phyloP scores from a whole-genome alignment of 2,113 vertebrate genomes.

The Machaerirhynchus nigripectus region DNA sequence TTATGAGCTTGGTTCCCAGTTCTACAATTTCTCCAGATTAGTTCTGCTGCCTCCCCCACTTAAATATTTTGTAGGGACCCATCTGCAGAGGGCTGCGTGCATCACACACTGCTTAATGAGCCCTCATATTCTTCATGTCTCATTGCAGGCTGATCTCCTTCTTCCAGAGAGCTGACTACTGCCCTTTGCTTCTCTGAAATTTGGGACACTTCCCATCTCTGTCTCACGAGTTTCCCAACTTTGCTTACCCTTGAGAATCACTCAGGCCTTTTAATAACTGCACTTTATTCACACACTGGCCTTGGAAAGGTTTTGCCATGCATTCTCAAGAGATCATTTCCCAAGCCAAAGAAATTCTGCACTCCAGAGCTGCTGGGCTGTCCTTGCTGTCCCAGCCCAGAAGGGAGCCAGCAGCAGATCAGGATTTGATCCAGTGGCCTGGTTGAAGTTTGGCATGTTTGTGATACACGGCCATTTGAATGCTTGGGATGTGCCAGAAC shows the following conservation, averaged over 20 bases:
- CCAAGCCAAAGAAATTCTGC: background rate
- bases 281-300: background rate
- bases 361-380: background rate
- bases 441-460: background rate
- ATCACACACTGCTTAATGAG: background rate
- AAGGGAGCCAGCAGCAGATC: background rate
- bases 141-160: background rate
- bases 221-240: background rate
- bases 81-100: background rate
- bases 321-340: background rate
- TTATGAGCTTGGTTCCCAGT: background rate
- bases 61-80: background rate
- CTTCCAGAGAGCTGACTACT: background rate
- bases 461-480: rapidly evolving
- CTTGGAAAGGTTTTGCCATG: background rate
- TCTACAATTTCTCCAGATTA: background rate
- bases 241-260: background rate
- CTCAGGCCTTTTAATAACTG: background rate
- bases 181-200: background rate
- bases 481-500: background rate
- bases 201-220: background rate
- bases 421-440: background rate
- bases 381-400: background rate
- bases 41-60: background rate
- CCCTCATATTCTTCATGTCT: background rate